phyloP scores from a whole-genome alignment of 2,113 vertebrate species.

The Ursus arctos region DNA sequence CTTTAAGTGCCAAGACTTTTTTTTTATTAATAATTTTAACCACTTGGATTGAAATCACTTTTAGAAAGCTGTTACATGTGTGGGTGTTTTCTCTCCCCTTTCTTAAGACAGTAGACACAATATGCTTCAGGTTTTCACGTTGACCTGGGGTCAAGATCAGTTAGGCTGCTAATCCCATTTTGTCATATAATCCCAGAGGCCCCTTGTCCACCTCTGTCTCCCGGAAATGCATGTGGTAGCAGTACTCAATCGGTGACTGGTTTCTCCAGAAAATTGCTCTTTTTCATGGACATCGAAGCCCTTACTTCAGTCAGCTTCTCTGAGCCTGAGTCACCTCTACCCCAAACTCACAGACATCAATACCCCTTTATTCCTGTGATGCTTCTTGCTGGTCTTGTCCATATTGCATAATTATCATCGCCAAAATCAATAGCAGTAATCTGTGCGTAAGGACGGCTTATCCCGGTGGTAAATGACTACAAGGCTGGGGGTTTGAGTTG shows the following conservation, averaged over 20 bases:
- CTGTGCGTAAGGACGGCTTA: background rate
- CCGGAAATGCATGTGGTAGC: background rate
- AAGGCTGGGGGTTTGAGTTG: background rate
- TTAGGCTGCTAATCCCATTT: conserved; percentile 32
- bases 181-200: background rate
- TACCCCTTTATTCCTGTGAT: background rate
- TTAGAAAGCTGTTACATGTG: conserved; percentile 62
- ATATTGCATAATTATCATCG: background rate
- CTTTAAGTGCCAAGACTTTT: conserved; percentile 77
- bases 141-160: conserved; percentile 1
- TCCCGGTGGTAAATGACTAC: background rate
- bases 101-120: conserved; percentile 40
- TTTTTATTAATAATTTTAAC: conserved; percentile 75
- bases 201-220: background rate
- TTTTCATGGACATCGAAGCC: background rate
- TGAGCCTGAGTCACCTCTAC: background rate
- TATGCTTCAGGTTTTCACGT: conserved; percentile 10
- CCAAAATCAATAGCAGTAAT: background rate
- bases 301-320: background rate
- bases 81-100: conserved; percentile 48
- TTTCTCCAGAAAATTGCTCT: conserved; percentile 19
- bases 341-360: background rate
- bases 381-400: background rate
- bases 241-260: background rate
- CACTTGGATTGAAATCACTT: conserved; percentile 68